phyloP scores from a whole-genome alignment of 2,797 vertebrate genomes.

The Rhyacichthys aspro region DNA sequence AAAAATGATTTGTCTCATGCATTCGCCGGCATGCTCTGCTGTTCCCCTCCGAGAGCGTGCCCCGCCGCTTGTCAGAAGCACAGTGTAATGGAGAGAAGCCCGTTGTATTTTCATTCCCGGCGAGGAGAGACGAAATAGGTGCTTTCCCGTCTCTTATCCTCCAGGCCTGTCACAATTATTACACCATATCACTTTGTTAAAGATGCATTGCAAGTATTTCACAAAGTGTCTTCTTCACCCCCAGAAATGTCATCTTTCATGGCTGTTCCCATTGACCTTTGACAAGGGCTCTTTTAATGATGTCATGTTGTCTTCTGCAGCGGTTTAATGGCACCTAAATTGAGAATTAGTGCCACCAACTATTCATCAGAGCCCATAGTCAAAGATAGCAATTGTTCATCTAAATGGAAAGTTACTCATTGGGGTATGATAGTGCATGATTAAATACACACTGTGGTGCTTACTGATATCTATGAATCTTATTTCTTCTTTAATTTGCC shows the following conservation, averaged over 20 bases:
- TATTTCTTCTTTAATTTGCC: too few species aligned
- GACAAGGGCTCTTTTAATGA: conserved; percentile 11
- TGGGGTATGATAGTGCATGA: too few species aligned
- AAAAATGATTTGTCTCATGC: conserved; percentile 83
- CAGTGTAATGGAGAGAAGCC: conserved; percentile 68
- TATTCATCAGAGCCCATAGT: background rate
- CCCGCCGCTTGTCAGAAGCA: conserved; percentile 61
- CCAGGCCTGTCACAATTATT: background rate
- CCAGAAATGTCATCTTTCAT: conserved; percentile 11
- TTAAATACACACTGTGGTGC: too few species aligned
- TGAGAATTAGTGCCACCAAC: background rate
- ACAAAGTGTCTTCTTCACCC: conserved; percentile 1
- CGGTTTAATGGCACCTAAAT: conserved; percentile 2
- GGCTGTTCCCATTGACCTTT: conserved; percentile 6
- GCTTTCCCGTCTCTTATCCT: conserved; percentile 7
- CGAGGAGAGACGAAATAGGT: conserved; percentile 39
- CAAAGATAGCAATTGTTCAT: background rate
- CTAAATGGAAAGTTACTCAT: background rate
- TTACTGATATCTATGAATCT: too few species aligned
- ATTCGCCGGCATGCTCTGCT: conserved; percentile 75
- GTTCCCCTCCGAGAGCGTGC: conserved; percentile 61
- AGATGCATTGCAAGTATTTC: background rate
- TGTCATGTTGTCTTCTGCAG: conserved; percentile 9
- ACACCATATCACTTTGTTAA: conserved; percentile 6
- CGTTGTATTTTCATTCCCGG: conserved; percentile 60